A percentile compares a stretch with the other conserved stretches of the same genome.
phyloP scores from a whole-genome alignment of 2,888 invertebrate genomes.

The Venusia cambrica region DNA sequence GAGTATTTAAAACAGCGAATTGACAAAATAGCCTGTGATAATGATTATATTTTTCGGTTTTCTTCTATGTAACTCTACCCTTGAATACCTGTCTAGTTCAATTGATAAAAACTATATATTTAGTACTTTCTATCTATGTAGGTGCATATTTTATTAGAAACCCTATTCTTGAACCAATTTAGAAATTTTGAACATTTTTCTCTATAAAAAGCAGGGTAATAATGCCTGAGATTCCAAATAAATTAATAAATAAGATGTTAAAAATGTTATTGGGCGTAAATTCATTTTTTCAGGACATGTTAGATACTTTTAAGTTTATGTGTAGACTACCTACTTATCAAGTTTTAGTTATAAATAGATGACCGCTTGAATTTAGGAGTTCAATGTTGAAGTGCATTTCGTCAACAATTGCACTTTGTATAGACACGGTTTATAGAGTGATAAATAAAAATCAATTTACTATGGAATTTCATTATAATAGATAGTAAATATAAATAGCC shows the following conservation, averaged over 20 bases:
- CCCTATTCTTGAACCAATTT: slow-evolving; percentile 66
- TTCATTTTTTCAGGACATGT: slow-evolving; percentile 13
- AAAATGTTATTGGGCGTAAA: slow-evolving; percentile 38
- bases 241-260: slow-evolving; percentile 54
- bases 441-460: too few relatives aligned
- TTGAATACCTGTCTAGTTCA: slow-evolving; percentile 13
- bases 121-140: slow-evolving; percentile 22
- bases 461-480: too few relatives aligned
- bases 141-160: slow-evolving; percentile 37
- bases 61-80: slow-evolving; percentile 19
- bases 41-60: slow-evolving; percentile 39
- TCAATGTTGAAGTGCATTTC: too few relatives aligned
- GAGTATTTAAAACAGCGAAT: slow-evolving; percentile 19
- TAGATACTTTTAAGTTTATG: slow-evolving; percentile 16
- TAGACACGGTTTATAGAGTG: too few relatives aligned
- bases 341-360: slow-evolving; percentile 5
- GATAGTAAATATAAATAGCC: slow-evolving; percentile 2
- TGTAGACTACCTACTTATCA: slow-evolving; percentile 12
- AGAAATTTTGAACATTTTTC: slow-evolving; percentile 59
- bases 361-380: too few relatives aligned
- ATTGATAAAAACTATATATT: slow-evolving; percentile 15
- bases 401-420: too few relatives aligned
- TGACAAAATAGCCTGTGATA: slow-evolving; percentile 51
- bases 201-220: slow-evolving; percentile 71
- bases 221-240: slow-evolving; percentile 62